phyloP scores from a whole-genome alignment of 2,888 invertebrate genomes.

The Hemithea aestivaria region DNA sequence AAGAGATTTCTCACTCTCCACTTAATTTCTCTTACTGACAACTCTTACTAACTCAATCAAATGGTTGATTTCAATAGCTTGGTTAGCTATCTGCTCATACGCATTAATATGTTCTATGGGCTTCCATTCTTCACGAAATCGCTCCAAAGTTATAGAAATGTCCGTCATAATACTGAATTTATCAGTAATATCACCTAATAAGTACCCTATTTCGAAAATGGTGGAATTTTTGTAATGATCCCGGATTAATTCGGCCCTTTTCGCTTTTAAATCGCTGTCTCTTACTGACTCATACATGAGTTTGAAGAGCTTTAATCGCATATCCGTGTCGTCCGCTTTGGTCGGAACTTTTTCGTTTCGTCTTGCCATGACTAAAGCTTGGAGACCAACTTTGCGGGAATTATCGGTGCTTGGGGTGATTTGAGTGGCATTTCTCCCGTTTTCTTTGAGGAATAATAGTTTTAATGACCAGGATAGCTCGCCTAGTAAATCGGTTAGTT shows the following conservation, averaged over 20 bases:
- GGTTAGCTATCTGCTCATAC: conserved; percentile 60
- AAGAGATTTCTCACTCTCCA: too few species aligned
- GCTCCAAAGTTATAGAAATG: conserved; percentile 41
- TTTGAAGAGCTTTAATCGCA: conserved; percentile 56
- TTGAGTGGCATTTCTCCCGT: too few species aligned
- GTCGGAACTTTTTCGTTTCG: background rate
- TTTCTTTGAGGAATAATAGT: too few species aligned
- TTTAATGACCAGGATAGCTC: too few species aligned
- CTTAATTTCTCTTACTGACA: conserved; percentile 21
- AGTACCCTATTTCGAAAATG: conserved; percentile 47
- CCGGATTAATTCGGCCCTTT: conserved; percentile 50
- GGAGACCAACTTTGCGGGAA: too few species aligned
- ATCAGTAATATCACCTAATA: conserved; percentile 54
- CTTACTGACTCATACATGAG: conserved; percentile 60
- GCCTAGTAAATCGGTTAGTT: too few species aligned
- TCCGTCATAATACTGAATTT: conserved; percentile 49
- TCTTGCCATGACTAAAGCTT: too few species aligned
- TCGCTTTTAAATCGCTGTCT: conserved; percentile 54
- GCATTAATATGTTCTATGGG: conserved; percentile 66
- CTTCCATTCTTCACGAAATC: conserved; percentile 48
- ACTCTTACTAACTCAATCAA: conserved; percentile 43
- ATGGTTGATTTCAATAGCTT: conserved; percentile 52
- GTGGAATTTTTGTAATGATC: conserved; percentile 43
- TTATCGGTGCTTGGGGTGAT: too few species aligned
- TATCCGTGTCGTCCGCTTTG: conserved; percentile 41